These are phyloP conservation scores for Drosophila willistoni DNA, from an alignment of 1,140 invertebrate species.

Conservation along the genomic window DNA sequence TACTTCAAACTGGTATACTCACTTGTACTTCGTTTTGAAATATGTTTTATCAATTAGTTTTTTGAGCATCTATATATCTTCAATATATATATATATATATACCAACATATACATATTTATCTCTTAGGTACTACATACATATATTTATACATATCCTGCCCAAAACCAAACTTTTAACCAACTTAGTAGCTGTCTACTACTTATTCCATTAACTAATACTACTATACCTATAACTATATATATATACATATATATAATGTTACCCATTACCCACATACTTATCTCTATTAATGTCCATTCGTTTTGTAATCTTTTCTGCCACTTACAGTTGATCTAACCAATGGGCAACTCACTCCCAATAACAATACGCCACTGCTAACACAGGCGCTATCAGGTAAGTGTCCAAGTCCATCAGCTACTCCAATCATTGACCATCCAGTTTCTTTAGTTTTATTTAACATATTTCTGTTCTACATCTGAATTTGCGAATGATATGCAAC, in stretches of 20 bases:
- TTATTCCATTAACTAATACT: background rate
- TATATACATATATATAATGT: no score
- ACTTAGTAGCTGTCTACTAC: slow-evolving; percentile 54
- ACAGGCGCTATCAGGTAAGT: slow-evolving; percentile 95
- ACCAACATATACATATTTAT: slow-evolving; percentile 17
- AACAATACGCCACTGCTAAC: slow-evolving; percentile 96
- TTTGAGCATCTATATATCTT: slow-evolving; percentile 47
- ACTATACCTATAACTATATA: background rate
- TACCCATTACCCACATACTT: no score
- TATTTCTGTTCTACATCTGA: no score
- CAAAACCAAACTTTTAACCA: slow-evolving; percentile 43
- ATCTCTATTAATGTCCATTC: slow-evolving; percentile 45
- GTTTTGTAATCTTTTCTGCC: slow-evolving; percentile 60
- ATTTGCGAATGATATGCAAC: no score
- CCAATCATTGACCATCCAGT: background rate
- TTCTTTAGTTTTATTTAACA: no score
- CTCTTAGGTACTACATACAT: slow-evolving; percentile 52
- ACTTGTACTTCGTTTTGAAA: slow-evolving; percentile 29
- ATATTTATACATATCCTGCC: background rate
- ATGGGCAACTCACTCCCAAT: slow-evolving; percentile 96
- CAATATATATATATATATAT: slow-evolving; percentile 49
- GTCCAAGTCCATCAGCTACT: slow-evolving; percentile 21
- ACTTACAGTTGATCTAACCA: slow-evolving; percentile 94
- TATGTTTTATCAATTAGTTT: slow-evolving; percentile 40
- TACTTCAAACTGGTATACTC: slow-evolving; percentile 31